Conservation (phyloP, 2,113 vertebrate species). For the Porphyrio hochstetteri region DNA sequence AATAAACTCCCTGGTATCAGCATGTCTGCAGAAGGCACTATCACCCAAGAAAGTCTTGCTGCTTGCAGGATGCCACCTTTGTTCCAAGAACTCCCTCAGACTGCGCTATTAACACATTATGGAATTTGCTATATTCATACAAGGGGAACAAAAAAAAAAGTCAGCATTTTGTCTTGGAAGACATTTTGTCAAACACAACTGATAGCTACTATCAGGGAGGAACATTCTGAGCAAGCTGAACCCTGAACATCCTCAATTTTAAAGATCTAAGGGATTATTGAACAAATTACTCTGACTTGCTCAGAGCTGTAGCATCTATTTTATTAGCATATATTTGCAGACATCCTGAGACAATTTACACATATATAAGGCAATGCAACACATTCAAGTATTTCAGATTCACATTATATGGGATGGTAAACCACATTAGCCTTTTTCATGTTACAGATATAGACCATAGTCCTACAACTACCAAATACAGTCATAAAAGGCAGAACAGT, state of each 20-base stretch:
- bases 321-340: background rate
- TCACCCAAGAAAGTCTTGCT: background rate
- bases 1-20: background rate
- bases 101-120: background rate
- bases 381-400: background rate
- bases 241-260: background rate
- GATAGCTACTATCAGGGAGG: background rate
- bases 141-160: background rate
- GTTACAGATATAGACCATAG: background rate
- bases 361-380: background rate
- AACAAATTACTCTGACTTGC: conserved; percentile 1
- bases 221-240: background rate
- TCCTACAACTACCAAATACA: background rate
- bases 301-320: background rate
- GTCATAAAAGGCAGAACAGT: background rate
- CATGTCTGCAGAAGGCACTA: background rate
- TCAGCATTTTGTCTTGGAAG: background rate
- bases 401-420: background rate
- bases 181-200: conserved; percentile 4
- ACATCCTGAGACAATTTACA: background rate
- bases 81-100: background rate
- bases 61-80: background rate
- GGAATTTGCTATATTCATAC: background rate
- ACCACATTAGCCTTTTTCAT: background rate
- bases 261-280: background rate